Conservation (phyloP, 2,797 vertebrate species). For the Philypnodon macrostomus region DNA sequence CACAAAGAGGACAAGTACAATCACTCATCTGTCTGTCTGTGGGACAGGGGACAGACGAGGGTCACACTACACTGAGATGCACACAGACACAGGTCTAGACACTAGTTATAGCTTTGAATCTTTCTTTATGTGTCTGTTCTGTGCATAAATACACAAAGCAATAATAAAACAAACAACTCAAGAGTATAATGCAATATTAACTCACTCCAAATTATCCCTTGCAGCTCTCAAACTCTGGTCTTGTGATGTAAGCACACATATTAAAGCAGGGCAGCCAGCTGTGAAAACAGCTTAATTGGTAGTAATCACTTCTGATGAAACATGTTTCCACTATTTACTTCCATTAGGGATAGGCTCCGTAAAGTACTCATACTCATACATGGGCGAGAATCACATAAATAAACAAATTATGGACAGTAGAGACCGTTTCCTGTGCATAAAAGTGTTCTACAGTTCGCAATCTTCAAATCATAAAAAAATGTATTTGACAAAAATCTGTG, state of each 20-base stretch:
- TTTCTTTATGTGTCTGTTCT: conserved; percentile 12
- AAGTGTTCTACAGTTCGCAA: too few relatives aligned
- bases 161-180: conserved; percentile 34
- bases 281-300: conserved; percentile 81
- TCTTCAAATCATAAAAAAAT: too few relatives aligned
- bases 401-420: too few relatives aligned
- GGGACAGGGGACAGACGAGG: conserved; percentile 41
- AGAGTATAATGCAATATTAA: conserved; percentile 50
- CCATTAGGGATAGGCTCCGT: conserved; percentile 75
- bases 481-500: too few relatives aligned
- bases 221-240: conserved; percentile 23
- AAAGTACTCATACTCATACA: too few relatives aligned
- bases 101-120: conserved; percentile 7
- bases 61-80: conserved; percentile 48
- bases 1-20: conserved; percentile 78
- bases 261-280: conserved; percentile 77
- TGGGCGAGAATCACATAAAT: too few relatives aligned
- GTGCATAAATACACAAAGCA: conserved; percentile 22
- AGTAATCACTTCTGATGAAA: conserved; percentile 80
- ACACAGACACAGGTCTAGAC: conserved; percentile 19
- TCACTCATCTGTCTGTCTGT: conserved; percentile 81
- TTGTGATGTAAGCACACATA: conserved; percentile 67
- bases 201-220: conserved; percentile 49
- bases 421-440: too few relatives aligned
- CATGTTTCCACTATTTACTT: conserved; percentile 79